Evolutionary conservation across 2,113 vertebrate genomes (phyloP).

Genomic region (Cisticola juncidis): DNA sequence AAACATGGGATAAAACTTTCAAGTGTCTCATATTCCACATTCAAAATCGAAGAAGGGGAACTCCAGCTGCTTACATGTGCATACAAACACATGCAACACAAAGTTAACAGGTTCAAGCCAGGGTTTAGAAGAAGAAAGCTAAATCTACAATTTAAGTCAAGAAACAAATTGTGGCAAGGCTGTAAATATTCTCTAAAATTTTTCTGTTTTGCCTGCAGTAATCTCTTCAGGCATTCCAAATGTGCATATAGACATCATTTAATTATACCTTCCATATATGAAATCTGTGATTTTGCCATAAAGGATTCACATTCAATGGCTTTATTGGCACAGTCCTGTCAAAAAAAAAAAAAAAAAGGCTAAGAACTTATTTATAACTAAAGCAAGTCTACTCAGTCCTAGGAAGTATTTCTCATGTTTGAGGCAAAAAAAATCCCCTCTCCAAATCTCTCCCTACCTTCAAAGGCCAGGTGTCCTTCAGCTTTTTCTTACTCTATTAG

Average conservation of each 20-base stretch:
- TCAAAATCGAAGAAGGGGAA: background rate
- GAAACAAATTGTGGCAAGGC: background rate
- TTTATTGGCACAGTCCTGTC: background rate
- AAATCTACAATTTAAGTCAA: background rate
- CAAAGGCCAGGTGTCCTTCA: background rate
- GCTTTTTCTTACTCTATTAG: background rate
- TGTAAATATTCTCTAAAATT: background rate
- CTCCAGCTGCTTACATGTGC: background rate
- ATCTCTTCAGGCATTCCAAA: background rate
- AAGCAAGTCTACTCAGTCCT: background rate
- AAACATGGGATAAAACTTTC: background rate
- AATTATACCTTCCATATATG: background rate
- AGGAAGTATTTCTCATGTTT: background rate
- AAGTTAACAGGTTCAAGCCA: background rate
- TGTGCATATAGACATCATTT: background rate
- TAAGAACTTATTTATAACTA: background rate
- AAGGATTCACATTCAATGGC: background rate
- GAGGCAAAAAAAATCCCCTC: accelerated
- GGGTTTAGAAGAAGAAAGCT: background rate
- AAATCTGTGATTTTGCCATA: background rate
- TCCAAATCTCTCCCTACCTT: background rate
- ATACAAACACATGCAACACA: background rate
- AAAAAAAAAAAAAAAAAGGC: background rate
- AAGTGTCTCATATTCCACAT: background rate
- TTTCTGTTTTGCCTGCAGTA: background rate